phyloP scores from a whole-genome alignment of 2,888 invertebrate species.

The Hyppa rectilinea region DNA sequence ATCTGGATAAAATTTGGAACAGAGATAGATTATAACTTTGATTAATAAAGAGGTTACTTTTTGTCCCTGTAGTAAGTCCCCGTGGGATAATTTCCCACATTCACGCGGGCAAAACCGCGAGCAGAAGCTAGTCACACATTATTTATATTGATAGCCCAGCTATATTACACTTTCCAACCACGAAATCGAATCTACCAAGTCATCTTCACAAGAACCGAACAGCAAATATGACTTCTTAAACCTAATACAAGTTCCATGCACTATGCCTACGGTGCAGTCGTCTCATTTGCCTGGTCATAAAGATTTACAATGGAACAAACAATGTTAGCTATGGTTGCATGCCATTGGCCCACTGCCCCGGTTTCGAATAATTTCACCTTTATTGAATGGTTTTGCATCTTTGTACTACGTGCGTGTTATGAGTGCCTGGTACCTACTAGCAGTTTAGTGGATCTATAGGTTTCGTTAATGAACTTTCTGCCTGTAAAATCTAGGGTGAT shows the following conservation, averaged over 20 bases:
- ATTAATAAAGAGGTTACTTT: too few species aligned
- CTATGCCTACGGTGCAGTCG: constrained; percentile 51
- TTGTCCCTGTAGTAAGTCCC: too few species aligned
- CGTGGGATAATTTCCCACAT: too few species aligned
- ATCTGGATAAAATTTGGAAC: too few species aligned
- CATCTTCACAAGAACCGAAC: constrained; percentile 26
- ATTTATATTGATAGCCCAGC: background rate
- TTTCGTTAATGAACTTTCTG: constrained; percentile 32
- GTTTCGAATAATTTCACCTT: constrained; percentile 60
- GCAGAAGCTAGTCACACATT: too few species aligned
- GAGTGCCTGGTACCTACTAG: constrained; percentile 50
- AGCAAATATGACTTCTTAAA: constrained; percentile 55
- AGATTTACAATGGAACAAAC: constrained; percentile 63
- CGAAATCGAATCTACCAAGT: constrained; percentile 19
- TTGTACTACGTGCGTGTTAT: constrained; percentile 41
- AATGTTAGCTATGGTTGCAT: constrained; percentile 59
- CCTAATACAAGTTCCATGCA: constrained; percentile 42
- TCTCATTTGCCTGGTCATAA: constrained; percentile 47
- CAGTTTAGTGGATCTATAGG: constrained; percentile 11
- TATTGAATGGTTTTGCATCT: constrained; percentile 60
- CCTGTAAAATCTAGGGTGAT: background rate
- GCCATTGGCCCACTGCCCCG: constrained; percentile 54
- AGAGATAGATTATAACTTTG: too few species aligned
- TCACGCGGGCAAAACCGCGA: too few species aligned
- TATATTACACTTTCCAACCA: constrained; percentile 3